Percentiles rank a stretch among this genome's conserved stretches.
These are phyloP conservation scores for Siderastrea siderea DNA, from an alignment of 92 coral and sea anemone species.

Conservation along the genomic window DNA sequence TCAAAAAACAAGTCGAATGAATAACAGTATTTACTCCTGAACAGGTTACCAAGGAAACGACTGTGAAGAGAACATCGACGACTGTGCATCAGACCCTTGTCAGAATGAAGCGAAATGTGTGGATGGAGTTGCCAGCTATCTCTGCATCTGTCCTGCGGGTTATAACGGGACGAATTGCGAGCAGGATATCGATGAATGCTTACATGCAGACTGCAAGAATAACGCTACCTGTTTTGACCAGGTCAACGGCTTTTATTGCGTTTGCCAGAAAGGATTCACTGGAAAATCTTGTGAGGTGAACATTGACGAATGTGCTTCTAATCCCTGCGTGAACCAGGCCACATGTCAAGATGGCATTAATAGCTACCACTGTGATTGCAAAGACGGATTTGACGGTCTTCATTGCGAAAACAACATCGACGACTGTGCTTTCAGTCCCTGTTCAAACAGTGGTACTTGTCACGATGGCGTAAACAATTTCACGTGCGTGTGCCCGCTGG, in stretches of 20 bases:
- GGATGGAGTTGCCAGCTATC: conserved; percentile 64
- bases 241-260: conserved; percentile 64
- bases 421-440: conserved; percentile 37
- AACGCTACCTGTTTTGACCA: conserved; percentile 75
- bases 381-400: conserved; percentile 67
- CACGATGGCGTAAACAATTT: conserved; percentile 73
- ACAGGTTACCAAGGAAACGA: conserved; percentile 62
- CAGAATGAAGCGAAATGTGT: conserved; percentile 69
- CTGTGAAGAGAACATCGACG: conserved; percentile 78
- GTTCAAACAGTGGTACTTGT: conserved; percentile 74
- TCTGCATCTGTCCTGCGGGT: conserved; percentile 72
- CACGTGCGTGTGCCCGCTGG: conserved; percentile 68
- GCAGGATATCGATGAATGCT: conserved; percentile 76
- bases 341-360: conserved; percentile 66
- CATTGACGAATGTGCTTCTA: conserved; percentile 76
- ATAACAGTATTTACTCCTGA: no score
- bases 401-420: conserved; percentile 46
- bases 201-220: conserved; percentile 67
- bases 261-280: conserved; percentile 66
- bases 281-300: conserved; percentile 73
- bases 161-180: conserved; percentile 72
- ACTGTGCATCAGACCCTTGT: conserved; percentile 81
- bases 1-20: background rate
- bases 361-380: conserved; percentile 66
- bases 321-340: conserved; percentile 75